Evolutionary conservation across 2,888 invertebrate species (phyloP), one percentile per base, ranked within the genome.

Genomic region (Antitype chi): DNA sequence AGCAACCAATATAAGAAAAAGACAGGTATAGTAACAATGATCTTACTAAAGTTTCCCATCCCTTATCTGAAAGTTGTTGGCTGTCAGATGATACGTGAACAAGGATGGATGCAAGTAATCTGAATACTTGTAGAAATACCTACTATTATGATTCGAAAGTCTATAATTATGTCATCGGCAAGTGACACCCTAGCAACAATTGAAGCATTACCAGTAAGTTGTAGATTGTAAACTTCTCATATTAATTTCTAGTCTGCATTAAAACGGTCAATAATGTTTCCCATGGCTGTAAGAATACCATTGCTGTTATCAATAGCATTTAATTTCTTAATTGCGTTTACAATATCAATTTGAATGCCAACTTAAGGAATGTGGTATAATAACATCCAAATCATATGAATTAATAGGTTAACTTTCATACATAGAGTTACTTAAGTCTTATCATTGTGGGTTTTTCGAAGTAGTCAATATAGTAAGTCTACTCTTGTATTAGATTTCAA

Each of bases 121-220:
- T 32, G 82, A 81, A 68, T 67, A 82, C 71, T 76, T 79, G 57
- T 64, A 76, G 68, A 75, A 82, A 88, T 76, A 64, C 43, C 28
- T 64, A 76, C 38, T 73, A 72, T 67, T 73, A 76, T 73, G 71
- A 67, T 67, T 68, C 60, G 73, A 76, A 75, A 70, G 70, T 67
- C 55, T 63, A 15, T 28, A 57, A 2, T 2, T 28, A 57, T 7
- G 63, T 81, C 68, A 69, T 53, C 72, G 63, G 67, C 76, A 80
- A 84, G 23, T 67, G 78, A 84, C 72, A 74, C 76, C 86, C 38
- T 84, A 75, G 78, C 73, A 82, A 82, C 82, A 66, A 72, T 49
- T 60, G n/a, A 62, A 69, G 55, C 23, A 62, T 59, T 66, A 57
- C 64, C 66, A 78, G 55, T 64, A 75, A 70, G 67, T 73, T 73